Percentiles rank a stretch among this genome's conserved stretches.
Conservation (phyloP, 1,140 invertebrate species). For the Orius laevigatus region DNA sequence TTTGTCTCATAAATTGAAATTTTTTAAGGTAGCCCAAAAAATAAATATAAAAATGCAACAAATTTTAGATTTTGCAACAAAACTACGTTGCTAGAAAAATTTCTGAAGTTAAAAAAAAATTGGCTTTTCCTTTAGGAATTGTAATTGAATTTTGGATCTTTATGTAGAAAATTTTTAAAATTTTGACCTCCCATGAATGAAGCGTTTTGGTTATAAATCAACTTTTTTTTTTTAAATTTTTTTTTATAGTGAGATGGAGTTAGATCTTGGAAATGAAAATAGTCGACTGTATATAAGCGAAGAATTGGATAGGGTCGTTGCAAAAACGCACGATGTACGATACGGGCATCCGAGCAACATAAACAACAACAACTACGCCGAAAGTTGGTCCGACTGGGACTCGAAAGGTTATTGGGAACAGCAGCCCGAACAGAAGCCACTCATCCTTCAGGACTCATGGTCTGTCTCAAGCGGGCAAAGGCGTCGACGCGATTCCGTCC, state of each 20-base stretch:
- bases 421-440: not conserved
- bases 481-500: constrained; percentile 4
- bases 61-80: no score
- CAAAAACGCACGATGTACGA: not conserved
- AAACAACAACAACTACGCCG: constrained; percentile 6
- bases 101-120: no score
- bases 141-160: no score
- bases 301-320: not conserved
- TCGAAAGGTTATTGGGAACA: constrained; percentile 2
- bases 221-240: no score
- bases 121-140: no score
- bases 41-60: no score
- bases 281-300: constrained; percentile 4
- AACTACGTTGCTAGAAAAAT: no score
- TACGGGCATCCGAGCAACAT: not conserved
- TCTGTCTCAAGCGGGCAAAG: not conserved
- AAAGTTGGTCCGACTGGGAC: constrained; percentile 7
- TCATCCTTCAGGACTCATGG: not conserved
- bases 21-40: no score
- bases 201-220: no score
- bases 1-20: no score
- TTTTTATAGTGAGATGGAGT: constrained; percentile 3
- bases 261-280: constrained; percentile 4
- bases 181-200: no score
- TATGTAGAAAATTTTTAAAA: no score